Evolutionary conservation across 2,888 invertebrate genomes (phyloP).

Genomic region (Diarsia rubi): DNA sequence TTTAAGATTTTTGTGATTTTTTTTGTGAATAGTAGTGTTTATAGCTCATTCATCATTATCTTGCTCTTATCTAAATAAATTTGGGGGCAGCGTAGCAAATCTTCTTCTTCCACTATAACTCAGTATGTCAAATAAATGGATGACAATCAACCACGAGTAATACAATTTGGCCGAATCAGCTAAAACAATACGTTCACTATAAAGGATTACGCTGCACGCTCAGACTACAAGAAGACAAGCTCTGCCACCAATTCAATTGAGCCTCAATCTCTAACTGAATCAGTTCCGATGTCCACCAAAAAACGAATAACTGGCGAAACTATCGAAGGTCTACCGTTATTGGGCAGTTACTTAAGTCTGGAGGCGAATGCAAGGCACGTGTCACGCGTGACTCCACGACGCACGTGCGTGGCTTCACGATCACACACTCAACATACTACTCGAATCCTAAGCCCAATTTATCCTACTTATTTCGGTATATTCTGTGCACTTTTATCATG

Average conservation of each 20-base stretch:
- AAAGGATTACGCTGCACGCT: conserved; percentile 68
- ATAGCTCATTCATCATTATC: too few relatives aligned
- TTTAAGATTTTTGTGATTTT: not conserved
- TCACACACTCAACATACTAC: conserved; percentile 73
- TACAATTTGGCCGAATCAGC: conserved; percentile 19
- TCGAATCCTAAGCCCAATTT: conserved; percentile 81
- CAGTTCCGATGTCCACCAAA: conserved; percentile 52
- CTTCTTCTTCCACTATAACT: too few relatives aligned
- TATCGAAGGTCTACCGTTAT: conserved; percentile 71
- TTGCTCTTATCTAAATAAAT: too few relatives aligned
- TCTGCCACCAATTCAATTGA: conserved; percentile 69
- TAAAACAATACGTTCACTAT: conserved; percentile 60
- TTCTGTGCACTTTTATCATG: conserved; percentile 75
- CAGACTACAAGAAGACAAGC: conserved; percentile 70
- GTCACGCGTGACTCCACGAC: conserved; percentile 80
- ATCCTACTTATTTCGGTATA: conserved; percentile 79
- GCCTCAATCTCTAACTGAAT: conserved; percentile 55
- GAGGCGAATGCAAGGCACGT: conserved; percentile 78
- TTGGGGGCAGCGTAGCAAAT: too few relatives aligned
- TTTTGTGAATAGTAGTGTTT: not conserved
- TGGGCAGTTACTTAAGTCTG: conserved; percentile 73
- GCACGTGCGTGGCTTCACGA: conserved; percentile 81
- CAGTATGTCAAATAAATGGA: not conserved
- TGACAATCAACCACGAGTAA: not conserved
- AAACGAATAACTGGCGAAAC: conserved; percentile 55